Conservation (phyloP, 2,888 invertebrate species). For the Macropis europaea region DNA sequence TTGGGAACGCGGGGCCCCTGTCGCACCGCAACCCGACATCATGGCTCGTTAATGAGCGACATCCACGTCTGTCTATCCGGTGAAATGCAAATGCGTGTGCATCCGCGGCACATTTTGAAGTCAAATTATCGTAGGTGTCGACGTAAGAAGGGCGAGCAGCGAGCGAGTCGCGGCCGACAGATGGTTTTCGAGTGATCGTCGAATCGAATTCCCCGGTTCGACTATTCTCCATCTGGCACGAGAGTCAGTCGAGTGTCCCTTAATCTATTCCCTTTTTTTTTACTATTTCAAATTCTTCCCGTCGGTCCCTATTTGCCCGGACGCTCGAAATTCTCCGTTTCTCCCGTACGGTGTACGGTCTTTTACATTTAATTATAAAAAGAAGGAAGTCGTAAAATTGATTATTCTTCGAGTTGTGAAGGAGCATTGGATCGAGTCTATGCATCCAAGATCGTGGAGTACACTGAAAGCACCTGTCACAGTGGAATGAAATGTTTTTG, state of each 20-base stretch:
- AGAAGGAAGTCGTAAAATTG: no score
- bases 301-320: no score
- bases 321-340: no score
- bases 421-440: no score
- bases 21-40: slow-evolving; percentile 20
- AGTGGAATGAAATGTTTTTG: no score
- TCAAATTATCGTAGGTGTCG: slow-evolving; percentile 65
- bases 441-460: no score
- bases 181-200: slow-evolving; percentile 49
- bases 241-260: not conserved
- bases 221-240: slow-evolving; percentile 35
- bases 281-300: not conserved
- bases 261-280: not conserved
- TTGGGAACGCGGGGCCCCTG: slow-evolving; percentile 42
- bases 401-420: no score
- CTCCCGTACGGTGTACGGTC: no score
- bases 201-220: slow-evolving; percentile 18
- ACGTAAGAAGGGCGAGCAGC: slow-evolving; percentile 29
- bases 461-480: no score
- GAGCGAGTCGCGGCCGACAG: slow-evolving; percentile 37
- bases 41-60: slow-evolving; percentile 42
- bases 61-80: slow-evolving; percentile 47
- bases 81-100: slow-evolving; percentile 61
- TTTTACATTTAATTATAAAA: no score
- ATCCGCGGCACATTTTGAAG: slow-evolving; percentile 52